phyloP scores from a whole-genome alignment of 2,888 invertebrate species.

The Platycheirus rosarum region DNA sequence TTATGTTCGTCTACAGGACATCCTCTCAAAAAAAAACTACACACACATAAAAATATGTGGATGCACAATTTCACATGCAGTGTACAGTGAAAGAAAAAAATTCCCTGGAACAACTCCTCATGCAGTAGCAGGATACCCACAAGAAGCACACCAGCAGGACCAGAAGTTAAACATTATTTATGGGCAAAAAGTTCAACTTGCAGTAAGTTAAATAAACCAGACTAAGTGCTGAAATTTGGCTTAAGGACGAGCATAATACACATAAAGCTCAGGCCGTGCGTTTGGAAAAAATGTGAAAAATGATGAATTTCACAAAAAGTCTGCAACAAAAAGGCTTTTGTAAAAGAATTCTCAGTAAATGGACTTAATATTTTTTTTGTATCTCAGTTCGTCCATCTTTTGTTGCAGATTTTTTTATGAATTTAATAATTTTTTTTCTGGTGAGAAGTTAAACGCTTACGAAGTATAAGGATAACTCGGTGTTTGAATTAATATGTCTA shows the following conservation, averaged over 20 bases:
- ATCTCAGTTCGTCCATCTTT: background rate
- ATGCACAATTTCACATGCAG: background rate
- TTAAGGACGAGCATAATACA: constrained; percentile 50
- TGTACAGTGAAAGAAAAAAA: background rate
- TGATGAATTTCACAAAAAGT: constrained; percentile 37
- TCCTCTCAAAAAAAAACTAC: constrained; percentile 34
- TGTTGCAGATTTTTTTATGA: background rate
- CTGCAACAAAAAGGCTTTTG: constrained; percentile 51
- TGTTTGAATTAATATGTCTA: too few relatives aligned
- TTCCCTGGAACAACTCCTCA: constrained; percentile 8
- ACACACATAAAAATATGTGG: constrained; percentile 4
- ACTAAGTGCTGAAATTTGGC: constrained; percentile 67
- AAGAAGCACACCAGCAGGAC: constrained; percentile 22
- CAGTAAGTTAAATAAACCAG: constrained; percentile 68
- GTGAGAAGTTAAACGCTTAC: too few relatives aligned
- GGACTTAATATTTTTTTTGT: background rate
- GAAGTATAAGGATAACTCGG: too few relatives aligned
- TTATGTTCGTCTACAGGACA: constrained; percentile 66
- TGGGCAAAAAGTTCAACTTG: constrained; percentile 69
- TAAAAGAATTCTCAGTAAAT: constrained; percentile 25
- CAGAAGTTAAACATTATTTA: constrained; percentile 72
- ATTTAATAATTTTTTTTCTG: too few relatives aligned
- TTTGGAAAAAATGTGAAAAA: constrained; percentile 20
- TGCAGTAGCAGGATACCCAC: constrained; percentile 15
- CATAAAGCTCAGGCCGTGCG: constrained; percentile 6